phyloP scores from a whole-genome alignment of 2,113 vertebrate species.

The human (Homo sapiens) region DNA sequence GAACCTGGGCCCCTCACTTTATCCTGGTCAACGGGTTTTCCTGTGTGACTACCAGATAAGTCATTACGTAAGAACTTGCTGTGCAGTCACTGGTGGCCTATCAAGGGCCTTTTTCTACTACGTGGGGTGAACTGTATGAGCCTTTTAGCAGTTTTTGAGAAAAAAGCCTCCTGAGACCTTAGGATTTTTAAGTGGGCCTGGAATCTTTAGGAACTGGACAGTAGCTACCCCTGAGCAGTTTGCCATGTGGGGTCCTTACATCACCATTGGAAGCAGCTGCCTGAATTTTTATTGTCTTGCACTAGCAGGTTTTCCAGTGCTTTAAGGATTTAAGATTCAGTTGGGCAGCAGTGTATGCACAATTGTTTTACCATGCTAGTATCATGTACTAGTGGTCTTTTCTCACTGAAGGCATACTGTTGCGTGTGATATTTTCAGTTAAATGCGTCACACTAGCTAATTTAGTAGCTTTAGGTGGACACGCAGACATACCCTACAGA shows the following conservation, averaged over 20 bases:
- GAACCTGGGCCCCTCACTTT: neutral
- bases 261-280: neutral
- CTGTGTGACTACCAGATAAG: neutral
- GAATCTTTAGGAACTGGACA: neutral
- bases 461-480: neutral
- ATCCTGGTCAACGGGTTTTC: neutral
- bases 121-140: neutral
- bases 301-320: neutral
- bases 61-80: neutral
- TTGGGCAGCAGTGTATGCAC: accelerated
- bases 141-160: neutral
- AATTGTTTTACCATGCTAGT: neutral
- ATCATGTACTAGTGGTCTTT: neutral
- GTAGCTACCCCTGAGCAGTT: neutral
- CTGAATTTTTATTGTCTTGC: neutral
- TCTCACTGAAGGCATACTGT: neutral
- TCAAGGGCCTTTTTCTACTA: neutral
- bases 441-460: neutral
- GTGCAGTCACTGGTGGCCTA: neutral
- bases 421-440: neutral
- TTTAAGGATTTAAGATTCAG: neutral
- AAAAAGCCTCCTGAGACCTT: neutral
- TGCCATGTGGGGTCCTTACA: neutral
- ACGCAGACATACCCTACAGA: neutral
- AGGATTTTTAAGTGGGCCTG: neutral